Conservation (phyloP, 2,888 invertebrate species). For the Hypsopygia costalis region DNA sequence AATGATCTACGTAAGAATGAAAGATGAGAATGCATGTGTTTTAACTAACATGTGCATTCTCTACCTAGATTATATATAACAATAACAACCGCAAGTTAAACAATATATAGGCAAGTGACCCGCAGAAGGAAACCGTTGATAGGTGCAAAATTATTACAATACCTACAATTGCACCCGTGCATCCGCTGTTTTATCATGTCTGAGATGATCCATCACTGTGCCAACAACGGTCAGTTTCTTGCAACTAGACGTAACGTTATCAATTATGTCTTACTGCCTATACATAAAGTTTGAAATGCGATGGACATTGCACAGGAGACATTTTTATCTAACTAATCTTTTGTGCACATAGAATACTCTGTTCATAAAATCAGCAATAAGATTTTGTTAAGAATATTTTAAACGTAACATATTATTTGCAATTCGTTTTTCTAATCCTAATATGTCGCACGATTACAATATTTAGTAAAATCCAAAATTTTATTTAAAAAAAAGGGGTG, state of each 20-base stretch:
- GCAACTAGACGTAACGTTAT: background rate
- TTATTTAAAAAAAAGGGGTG: too few relatives aligned
- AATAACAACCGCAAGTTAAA: constrained; percentile 21
- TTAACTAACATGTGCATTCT: background rate
- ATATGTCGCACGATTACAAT: too few relatives aligned
- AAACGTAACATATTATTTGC: too few relatives aligned
- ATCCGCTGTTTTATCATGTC: constrained; percentile 48
- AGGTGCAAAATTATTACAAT: constrained; percentile 31
- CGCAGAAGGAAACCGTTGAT: constrained; percentile 1
- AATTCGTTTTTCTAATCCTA: too few relatives aligned
- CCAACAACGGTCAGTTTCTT: constrained; percentile 13
- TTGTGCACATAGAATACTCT: too few relatives aligned
- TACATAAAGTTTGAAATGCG: constrained; percentile 4
- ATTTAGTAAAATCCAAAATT: too few relatives aligned
- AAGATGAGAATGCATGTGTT: too few relatives aligned
- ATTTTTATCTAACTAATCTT: background rate
- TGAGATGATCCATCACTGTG: constrained; percentile 53
- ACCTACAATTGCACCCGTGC: constrained; percentile 38
- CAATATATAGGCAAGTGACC: too few relatives aligned
- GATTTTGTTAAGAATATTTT: too few relatives aligned
- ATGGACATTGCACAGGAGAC: background rate
- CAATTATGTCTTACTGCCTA: background rate
- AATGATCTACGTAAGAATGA: too few relatives aligned
- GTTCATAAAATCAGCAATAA: too few relatives aligned
- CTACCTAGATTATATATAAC: background rate